Evolutionary conservation across 2,113 vertebrate genomes (phyloP), one percentile per base, ranked within the genome.

Genomic region (Pholis gunnellus): DNA sequence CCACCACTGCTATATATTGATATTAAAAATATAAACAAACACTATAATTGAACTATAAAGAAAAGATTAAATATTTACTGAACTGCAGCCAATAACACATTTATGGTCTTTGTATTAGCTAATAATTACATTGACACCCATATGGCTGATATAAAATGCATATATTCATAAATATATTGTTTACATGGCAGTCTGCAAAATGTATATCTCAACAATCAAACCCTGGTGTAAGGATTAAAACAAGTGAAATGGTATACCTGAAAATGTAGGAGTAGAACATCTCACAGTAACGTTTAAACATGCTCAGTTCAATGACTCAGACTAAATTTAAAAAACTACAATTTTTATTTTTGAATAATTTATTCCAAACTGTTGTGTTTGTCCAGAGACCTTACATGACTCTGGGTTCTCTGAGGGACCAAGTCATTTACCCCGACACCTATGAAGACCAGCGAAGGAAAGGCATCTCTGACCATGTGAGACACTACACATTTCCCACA

Each of bases 391-490:
- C 98, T 0, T 99, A 99, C 83, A 99, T 99, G 98, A 99, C 98
- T 9, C 95, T 99, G 27, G 98, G 98, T 74, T 96, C 97, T 0
- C 95, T 99, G 79, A 95, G 98, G 93, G 98, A 99, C 93, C 98
- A 99, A 89, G 98, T 99, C 57, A 99, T 99, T 81, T 99, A 99
- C 89, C 98, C 98, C 5, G 98, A 99, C 91, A 98, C 97, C 69
- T 22, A 86, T 64, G 97, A 98, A 81, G 96, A 98, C 48, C 98
- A 99, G 93, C 96, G 88, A 75, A 96, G 81, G 82, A 99, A 98
- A 88, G 97, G 97, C 5, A 97, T 99, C 90, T 96, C 98, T 85
- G 98, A 99, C 87, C 95, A 96, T 91, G 98, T 99, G 44, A 2
- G 70, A 88, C 18, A 29, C 8, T 9, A 27, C n/a, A 31, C 38